Conservation (phyloP, 92 coral and sea anemone genomes). For the Virgularia gustaviana region DNA sequence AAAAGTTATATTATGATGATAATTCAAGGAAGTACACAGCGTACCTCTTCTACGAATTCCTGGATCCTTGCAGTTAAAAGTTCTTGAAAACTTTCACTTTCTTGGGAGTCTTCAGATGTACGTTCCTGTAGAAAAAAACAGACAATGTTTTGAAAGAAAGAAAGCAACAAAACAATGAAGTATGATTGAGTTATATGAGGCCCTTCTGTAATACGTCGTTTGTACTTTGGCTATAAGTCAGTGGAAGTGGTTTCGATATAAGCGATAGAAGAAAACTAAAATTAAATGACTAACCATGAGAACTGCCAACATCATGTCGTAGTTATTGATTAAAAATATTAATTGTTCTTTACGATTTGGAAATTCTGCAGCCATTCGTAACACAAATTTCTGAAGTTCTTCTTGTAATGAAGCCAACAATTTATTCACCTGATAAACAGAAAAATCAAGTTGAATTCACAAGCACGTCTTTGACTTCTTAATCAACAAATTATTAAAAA, state of each 20-base stretch:
- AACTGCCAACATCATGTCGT: slow-evolving; percentile 99
- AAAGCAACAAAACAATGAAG: not conserved
- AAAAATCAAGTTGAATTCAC: not conserved
- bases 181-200: not conserved
- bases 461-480: no score
- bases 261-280: not conserved
- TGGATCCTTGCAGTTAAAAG: slow-evolving; percentile 92
- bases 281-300: slow-evolving; percentile 82
- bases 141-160: no score
- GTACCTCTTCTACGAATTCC: slow-evolving; percentile 97
- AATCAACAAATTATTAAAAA: no score
- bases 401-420: slow-evolving; percentile 84
- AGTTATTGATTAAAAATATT: slow-evolving; percentile 90
- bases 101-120: slow-evolving; percentile 95
- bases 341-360: slow-evolving; percentile 94
- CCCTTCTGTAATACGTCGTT: not conserved
- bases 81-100: slow-evolving; percentile 95
- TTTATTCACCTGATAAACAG: slow-evolving; percentile 67
- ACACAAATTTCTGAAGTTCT: slow-evolving; percentile 89
- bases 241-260: not conserved
- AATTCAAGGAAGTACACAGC: no score
- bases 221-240: not conserved
- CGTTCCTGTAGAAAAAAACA: slow-evolving; percentile 70
- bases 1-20: not conserved
- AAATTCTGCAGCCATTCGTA: slow-evolving; percentile 97